Evolutionary conservation across 2,113 vertebrate species (phyloP), one percentile per base, ranked within the genome.

Genomic region (Prionailurus viverrinus): DNA sequence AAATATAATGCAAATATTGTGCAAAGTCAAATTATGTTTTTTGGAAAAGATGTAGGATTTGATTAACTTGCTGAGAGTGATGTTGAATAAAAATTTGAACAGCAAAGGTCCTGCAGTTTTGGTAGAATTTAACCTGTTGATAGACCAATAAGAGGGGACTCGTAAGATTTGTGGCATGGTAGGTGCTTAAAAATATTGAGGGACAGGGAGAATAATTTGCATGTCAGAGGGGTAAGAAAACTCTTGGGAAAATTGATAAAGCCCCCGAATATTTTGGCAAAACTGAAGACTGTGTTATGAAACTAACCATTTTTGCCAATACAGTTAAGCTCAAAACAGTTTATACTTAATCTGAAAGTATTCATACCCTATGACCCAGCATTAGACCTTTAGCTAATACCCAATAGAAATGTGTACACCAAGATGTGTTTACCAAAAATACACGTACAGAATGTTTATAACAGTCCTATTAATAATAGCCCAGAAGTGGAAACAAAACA

Each of bases 371-470:
- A 76, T 68, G 16, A 76, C 5, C 21, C 25, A 63, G 18, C 5
- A 27, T 48, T 58, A 61, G 3, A 25, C 23, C 14, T 61, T 86
- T 74, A 91, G 25, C 36, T 39, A 53, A 69, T 23, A 39, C 27
- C 7, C 41, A 41, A 1, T 19, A 91, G 39, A 93, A 97, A n/a
- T 91, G 36, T 74, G 29, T 89, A 15, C 19, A 90, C 41, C 27
- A 73, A 91, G 25, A 85, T 87, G 25, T 91, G 14, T 95, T 91
- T 68, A 88, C 23, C 39, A 73, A 91, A 93, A 81, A n/a, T 83
- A 73, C n/a, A 61, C 45, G 5, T 73, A 51, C 31, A 58, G 7
- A 48, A 65, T 79, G 53, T 31, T 91, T 79, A 29, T 51, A 80
- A 39, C 53, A 65, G 1, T n/a, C 13, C 36, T 78, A 39, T 90